These are phyloP conservation scores for Acinonyx jubatus DNA, from an alignment of 2,113 vertebrate species.

Conservation along the genomic window DNA sequence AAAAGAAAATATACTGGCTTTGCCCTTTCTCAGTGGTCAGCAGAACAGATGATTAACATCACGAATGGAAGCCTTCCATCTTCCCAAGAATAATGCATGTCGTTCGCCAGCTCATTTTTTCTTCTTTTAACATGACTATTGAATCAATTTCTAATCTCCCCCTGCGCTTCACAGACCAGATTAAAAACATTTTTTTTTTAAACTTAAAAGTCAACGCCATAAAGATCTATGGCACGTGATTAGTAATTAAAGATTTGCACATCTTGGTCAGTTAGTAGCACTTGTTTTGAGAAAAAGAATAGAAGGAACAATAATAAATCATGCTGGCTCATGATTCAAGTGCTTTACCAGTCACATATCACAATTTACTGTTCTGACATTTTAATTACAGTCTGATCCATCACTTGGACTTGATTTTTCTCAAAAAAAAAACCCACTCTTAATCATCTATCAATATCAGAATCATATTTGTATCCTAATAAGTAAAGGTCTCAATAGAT, in stretches of 20 bases:
- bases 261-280: constrained; percentile 62
- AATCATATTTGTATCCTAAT: constrained; percentile 61
- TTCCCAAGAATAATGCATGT: constrained; percentile 58
- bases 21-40: constrained; percentile 60
- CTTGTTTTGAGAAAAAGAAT: constrained; percentile 68
- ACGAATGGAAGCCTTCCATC: constrained; percentile 49
- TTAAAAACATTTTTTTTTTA: constrained; percentile 69
- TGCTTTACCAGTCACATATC: constrained; percentile 65
- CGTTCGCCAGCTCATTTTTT: background rate
- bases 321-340: constrained; percentile 44
- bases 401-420: constrained; percentile 46
- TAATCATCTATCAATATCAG: constrained; percentile 55
- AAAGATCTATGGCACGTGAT: constrained; percentile 47
- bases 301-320: constrained; percentile 64
- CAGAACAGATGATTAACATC: constrained; percentile 52
- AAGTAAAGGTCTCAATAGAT: constrained; percentile 51
- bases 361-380: constrained; percentile 77
- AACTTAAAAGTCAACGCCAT: constrained; percentile 68
- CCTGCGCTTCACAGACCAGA: constrained; percentile 53
- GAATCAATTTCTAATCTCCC: constrained; percentile 79
- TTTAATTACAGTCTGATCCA: constrained; percentile 78
- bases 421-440: background rate
- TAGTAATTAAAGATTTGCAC: constrained; percentile 78
- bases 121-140: constrained; percentile 57
- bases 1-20: background rate